Conservation (phyloP, 2,797 vertebrate genomes). For the Rousettus madagascariensis region DNA sequence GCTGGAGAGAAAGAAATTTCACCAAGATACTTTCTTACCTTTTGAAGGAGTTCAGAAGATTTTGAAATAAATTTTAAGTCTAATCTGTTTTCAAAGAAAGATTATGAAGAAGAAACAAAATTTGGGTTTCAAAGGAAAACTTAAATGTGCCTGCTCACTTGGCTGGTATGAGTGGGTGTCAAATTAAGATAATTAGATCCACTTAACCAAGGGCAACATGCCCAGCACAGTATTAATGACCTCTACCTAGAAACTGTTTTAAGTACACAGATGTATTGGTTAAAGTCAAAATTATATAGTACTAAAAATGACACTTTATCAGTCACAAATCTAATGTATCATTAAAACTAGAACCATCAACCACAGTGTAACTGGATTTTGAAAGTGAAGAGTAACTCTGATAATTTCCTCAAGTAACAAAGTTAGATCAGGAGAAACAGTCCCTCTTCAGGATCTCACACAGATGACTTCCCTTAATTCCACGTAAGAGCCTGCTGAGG, state of each 20-base stretch:
- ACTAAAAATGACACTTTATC: neutral
- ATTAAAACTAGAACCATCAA: neutral
- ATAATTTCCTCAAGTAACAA: neutral
- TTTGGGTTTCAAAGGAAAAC: constrained; percentile 40
- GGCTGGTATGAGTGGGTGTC: neutral
- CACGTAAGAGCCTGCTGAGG: neutral
- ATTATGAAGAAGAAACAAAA: neutral
- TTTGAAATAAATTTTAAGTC: neutral
- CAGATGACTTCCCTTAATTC: neutral
- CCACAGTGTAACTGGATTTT: neutral
- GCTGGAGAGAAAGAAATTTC: neutral
- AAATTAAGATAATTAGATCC: neutral
- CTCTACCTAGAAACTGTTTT: neutral
- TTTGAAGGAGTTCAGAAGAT: neutral
- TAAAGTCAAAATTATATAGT: neutral
- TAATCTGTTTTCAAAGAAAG: neutral
- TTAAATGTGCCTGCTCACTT: neutral
- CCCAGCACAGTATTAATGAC: neutral
- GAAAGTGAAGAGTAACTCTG: neutral
- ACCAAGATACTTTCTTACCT: neutral
- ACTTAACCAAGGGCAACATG: neutral
- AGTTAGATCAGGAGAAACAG: neutral
- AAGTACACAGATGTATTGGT: neutral
- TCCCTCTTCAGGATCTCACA: neutral
- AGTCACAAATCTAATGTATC: neutral